A percentile compares a stretch with the other conserved stretches of the same genome.
phyloP scores from a whole-genome alignment of 2,113 vertebrate genomes.

The Vimba vimba region DNA sequence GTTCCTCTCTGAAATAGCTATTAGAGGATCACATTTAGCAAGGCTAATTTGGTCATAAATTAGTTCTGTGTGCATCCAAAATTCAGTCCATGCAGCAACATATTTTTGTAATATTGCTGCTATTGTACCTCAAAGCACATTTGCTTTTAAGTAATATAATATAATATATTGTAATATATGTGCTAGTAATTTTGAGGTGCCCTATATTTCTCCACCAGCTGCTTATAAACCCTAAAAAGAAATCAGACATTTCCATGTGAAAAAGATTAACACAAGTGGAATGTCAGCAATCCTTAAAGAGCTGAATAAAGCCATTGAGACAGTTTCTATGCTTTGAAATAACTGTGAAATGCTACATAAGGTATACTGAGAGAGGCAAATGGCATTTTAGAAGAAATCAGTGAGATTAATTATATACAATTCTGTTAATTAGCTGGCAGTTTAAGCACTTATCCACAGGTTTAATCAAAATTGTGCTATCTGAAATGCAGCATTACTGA shows the following conservation, averaged over 20 bases:
- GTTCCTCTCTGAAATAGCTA: neutral
- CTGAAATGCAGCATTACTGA: conserved; percentile 1
- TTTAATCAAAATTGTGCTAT: conserved; percentile 1
- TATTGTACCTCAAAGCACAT: neutral
- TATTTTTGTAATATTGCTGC: neutral
- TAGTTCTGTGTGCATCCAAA: neutral
- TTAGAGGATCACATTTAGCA: conserved; percentile 27
- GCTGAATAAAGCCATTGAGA: conserved; percentile 43
- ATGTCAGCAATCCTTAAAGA: conserved; percentile 44
- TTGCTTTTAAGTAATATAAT: neutral
- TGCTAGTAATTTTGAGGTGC: neutral
- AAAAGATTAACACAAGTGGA: conserved; percentile 56
- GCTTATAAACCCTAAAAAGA: conserved; percentile 28
- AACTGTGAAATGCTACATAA: neutral
- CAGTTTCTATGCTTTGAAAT: conserved; percentile 20
- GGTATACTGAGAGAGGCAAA: neutral
- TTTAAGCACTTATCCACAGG: neutral
- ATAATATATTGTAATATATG: too few relatives aligned
- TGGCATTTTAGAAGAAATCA: neutral
- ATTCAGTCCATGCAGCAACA: neutral
- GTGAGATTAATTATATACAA: neutral
- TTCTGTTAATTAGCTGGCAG: neutral
- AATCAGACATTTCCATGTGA: conserved; percentile 46
- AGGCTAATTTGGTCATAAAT: conserved; percentile 14
- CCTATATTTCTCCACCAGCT: conserved; percentile 26